These are phyloP conservation scores for Saccostrea cuccullata DNA, from an alignment of 1,140 invertebrate species.

Conservation along the genomic window DNA sequence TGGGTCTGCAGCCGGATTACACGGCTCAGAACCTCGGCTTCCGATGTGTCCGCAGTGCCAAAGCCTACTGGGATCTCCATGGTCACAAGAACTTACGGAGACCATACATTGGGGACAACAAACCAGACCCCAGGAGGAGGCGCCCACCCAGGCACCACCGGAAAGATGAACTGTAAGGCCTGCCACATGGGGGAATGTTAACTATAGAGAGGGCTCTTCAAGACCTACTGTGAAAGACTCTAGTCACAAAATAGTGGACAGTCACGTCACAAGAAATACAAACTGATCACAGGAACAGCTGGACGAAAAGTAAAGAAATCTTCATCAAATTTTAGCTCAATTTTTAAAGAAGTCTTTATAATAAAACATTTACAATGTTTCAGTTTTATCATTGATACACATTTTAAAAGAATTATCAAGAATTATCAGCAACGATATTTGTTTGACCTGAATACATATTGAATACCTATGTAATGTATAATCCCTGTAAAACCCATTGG, in stretches of 20 bases:
- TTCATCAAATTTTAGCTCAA: too few species aligned
- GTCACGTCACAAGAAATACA: neutral
- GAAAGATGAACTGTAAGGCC: constrained; percentile 32
- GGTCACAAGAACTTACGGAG: neutral
- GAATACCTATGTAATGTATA: too few species aligned
- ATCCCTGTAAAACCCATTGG: too few species aligned
- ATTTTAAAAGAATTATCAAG: too few species aligned
- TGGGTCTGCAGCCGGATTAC: constrained; percentile 61
- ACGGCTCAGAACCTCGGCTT: constrained; percentile 69
- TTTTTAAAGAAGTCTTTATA: too few species aligned
- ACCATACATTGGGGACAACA: constrained; percentile 8
- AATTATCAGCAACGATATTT: too few species aligned
- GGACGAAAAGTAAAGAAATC: too few species aligned
- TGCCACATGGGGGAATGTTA: neutral
- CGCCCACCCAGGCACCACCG: neutral
- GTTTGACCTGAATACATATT: too few species aligned
- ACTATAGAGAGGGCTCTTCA: neutral
- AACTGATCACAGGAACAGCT: too few species aligned
- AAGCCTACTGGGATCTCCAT: constrained; percentile 44
- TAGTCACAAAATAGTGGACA: neutral
- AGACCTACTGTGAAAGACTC: neutral
- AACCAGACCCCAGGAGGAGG: neutral
- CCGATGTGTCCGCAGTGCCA: constrained; percentile 65
- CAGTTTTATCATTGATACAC: too few species aligned
- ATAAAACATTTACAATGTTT: too few species aligned